Percentiles rank a stretch among this genome's conserved stretches.
These are phyloP conservation scores for Glyphotaelius pellucidus DNA, from an alignment of 2,888 invertebrate genomes.

Conservation along the genomic window DNA sequence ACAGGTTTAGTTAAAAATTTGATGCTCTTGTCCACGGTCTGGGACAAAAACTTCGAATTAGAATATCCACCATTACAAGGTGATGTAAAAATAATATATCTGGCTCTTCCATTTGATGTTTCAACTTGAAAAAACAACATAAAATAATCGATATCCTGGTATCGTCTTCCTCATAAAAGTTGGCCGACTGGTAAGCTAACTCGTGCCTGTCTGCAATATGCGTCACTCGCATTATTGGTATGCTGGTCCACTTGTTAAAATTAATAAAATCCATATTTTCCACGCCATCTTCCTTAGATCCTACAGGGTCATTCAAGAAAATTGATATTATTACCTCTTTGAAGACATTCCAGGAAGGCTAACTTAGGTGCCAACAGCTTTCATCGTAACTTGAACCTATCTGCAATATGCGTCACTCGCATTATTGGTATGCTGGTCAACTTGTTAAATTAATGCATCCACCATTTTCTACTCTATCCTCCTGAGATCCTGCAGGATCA, in stretches of 20 bases:
- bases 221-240: too few relatives aligned
- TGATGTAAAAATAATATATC: background rate
- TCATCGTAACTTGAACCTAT: too few relatives aligned
- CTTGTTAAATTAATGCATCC: background rate
- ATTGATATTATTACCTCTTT: too few relatives aligned
- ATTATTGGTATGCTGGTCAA: too few relatives aligned
- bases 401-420: background rate
- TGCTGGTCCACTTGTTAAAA: too few relatives aligned
- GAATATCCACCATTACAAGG: background rate
- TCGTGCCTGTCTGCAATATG: too few relatives aligned
- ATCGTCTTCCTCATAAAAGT: background rate
- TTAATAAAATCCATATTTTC: background rate
- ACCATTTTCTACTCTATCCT: background rate
- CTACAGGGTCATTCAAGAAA: background rate
- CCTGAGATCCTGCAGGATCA: background rate
- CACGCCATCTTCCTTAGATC: background rate
- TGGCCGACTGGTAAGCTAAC: too few relatives aligned
- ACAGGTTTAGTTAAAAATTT: background rate
- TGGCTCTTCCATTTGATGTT: background rate
- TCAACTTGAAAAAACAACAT: background rate
- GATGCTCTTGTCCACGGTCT: background rate
- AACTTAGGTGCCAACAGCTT: background rate
- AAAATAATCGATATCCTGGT: background rate
- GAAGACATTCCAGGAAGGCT: background rate
- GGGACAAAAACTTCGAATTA: background rate